A percentile compares a stretch with the other conserved stretches of the same genome.
Evolutionary conservation across 2,113 vertebrate genomes (phyloP).

Genomic region (Meriones unguiculatus): DNA sequence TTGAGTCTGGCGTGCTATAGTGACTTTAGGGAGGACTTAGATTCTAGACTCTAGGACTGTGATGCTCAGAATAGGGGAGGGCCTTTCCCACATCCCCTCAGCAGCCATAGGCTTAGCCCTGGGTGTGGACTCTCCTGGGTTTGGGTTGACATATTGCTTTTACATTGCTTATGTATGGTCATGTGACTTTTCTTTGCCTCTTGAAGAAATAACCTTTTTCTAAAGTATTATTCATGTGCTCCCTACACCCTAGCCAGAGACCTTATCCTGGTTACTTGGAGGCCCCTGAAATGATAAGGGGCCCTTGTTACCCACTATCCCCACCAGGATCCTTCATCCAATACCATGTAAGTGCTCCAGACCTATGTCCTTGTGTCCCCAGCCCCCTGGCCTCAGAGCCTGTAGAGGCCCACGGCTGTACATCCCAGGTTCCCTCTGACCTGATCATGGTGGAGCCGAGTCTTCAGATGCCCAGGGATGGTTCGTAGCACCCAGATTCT

Average conservation of each 20-base stretch:
- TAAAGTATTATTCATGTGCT: not conserved
- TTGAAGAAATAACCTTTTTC: not conserved
- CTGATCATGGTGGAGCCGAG: not conserved
- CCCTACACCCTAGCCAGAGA: not conserved
- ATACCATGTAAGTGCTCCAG: accelerated
- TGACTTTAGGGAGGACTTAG: not conserved
- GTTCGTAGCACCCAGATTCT: not conserved
- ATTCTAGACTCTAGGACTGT: not conserved
- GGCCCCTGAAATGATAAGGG: not conserved
- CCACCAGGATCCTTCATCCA: not conserved
- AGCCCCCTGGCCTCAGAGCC: too few species aligned
- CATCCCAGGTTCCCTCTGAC: accelerated
- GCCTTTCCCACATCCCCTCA: not conserved
- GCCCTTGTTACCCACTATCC: not conserved
- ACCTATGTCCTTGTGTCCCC: accelerated
- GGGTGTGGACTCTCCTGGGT: accelerated
- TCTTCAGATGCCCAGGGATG: not conserved
- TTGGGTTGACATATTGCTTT: not conserved
- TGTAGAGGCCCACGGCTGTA: accelerated
- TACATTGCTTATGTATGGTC: accelerated
- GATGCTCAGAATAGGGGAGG: not conserved
- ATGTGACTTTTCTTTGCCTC: not conserved
- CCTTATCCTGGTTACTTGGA: not conserved
- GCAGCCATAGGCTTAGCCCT: not conserved
- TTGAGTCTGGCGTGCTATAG: not conserved